These are phyloP conservation scores for Sclerodermus sp. DNA, from an alignment of 2,888 invertebrate genomes.

Conservation along the genomic window DNA sequence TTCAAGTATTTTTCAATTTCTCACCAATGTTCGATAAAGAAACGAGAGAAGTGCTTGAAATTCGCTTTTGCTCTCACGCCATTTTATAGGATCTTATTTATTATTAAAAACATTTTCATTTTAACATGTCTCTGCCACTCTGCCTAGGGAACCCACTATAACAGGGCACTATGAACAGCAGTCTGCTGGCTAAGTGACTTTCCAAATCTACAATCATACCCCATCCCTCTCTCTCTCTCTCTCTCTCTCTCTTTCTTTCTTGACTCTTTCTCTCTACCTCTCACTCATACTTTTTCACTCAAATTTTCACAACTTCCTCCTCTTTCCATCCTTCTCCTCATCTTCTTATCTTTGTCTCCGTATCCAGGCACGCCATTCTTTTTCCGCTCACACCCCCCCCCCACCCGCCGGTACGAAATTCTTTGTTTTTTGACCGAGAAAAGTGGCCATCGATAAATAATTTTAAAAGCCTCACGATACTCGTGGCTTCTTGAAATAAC, in stretches of 20 bases:
- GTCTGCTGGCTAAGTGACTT: constrained; percentile 56
- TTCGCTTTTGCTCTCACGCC: too few relatives aligned
- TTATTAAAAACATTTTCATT: too few relatives aligned
- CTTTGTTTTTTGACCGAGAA: too few relatives aligned
- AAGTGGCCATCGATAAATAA: constrained; percentile 4
- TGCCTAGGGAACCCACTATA: constrained; percentile 55
- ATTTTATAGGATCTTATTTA: too few relatives aligned
- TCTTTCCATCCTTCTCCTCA: neutral
- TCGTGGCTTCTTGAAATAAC: too few relatives aligned
- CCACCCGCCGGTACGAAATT: neutral
- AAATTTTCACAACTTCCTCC: neutral
- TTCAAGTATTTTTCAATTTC: too few relatives aligned
- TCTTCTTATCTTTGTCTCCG: neutral
- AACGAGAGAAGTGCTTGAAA: too few relatives aligned
- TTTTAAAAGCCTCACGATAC: constrained; percentile 12
- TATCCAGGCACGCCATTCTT: constrained; percentile 21
- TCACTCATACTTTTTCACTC: constrained; percentile 7
- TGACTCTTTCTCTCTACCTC: constrained; percentile 9
- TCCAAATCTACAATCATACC: constrained; percentile 52
- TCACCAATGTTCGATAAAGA: too few relatives aligned
- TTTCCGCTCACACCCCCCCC: constrained; percentile 12
- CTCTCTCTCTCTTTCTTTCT: constrained; percentile 24
- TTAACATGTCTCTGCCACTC: constrained; percentile 37
- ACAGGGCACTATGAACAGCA: constrained; percentile 58
- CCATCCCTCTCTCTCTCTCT: constrained; percentile 25